These are phyloP conservation scores for Scaptodrosophila latifasciaeformis DNA, from an alignment of 2,888 invertebrate genomes.

Conservation along the genomic window DNA sequence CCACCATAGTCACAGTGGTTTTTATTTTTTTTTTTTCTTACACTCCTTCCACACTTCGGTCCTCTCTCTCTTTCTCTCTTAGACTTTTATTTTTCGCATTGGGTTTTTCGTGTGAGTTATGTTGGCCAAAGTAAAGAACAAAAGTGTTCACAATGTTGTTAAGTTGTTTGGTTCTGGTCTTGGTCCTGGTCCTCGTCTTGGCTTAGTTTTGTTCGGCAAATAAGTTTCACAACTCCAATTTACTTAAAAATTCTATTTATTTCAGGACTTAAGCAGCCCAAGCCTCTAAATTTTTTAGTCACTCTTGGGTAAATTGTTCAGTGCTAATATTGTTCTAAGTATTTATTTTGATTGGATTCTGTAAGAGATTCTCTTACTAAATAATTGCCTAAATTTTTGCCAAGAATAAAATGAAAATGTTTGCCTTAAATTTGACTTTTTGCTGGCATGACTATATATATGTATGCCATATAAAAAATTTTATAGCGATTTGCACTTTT, in stretches of 20 bases:
- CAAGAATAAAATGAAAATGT: too few species aligned
- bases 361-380: too few species aligned
- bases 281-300: too few species aligned
- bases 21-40: conserved; percentile 8
- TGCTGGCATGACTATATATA: too few species aligned
- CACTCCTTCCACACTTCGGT: conserved; percentile 10
- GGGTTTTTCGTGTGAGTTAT: conserved; percentile 43
- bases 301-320: too few species aligned
- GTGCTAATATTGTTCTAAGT: too few species aligned
- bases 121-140: conserved; percentile 53
- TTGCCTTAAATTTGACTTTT: conserved; percentile 38
- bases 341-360: too few species aligned
- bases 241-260: conserved; percentile 67
- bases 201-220: conserved; percentile 34
- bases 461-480: too few species aligned
- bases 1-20: conserved; percentile 43
- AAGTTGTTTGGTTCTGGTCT: conserved; percentile 9
- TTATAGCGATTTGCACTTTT: conserved; percentile 62
- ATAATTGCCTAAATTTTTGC: too few species aligned
- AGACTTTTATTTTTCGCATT: not conserved
- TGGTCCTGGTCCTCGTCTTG: conserved; percentile 9
- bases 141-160: conserved; percentile 50
- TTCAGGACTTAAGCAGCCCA: conserved; percentile 39
- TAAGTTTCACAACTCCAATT: conserved; percentile 53
- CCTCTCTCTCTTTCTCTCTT: not conserved